Percentiles rank a stretch among this genome's conserved stretches.
phyloP scores from a whole-genome alignment of 2,797 vertebrate genomes.

The Tadarida brasiliensis region DNA sequence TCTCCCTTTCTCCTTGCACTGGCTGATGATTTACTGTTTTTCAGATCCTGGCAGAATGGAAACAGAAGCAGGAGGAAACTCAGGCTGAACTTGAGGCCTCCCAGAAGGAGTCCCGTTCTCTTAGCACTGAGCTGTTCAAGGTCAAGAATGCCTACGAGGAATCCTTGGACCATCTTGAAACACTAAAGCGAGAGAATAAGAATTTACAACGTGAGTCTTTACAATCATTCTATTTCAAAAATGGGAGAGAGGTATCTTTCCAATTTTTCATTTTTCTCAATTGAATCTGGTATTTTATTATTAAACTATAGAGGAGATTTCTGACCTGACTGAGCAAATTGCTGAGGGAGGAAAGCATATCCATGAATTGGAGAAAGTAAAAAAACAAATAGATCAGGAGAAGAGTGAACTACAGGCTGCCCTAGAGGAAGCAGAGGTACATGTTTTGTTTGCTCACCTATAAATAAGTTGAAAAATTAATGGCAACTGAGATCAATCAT shows the following conservation, averaged over 20 bases:
- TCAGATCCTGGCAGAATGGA: slow-evolving; percentile 91
- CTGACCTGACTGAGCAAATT: slow-evolving; percentile 93
- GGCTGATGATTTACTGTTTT: not conserved
- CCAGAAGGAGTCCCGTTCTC: slow-evolving; percentile 91
- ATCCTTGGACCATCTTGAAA: slow-evolving; percentile 92
- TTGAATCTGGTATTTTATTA: slow-evolving; percentile 10
- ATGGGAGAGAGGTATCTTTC: not conserved
- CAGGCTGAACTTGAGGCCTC: slow-evolving; percentile 93
- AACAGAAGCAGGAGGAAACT: slow-evolving; percentile 93
- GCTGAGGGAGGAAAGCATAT: slow-evolving; percentile 92
- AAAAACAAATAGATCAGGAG: slow-evolving; percentile 92
- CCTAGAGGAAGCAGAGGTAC: slow-evolving; percentile 94
- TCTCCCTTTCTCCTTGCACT: not conserved
- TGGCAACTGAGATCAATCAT: not conserved
- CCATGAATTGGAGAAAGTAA: slow-evolving; percentile 93
- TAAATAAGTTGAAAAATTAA: slow-evolving; percentile 36
- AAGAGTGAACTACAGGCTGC: slow-evolving; percentile 92
- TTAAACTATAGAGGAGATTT: slow-evolving; percentile 91
- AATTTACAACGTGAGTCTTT: slow-evolving; percentile 88
- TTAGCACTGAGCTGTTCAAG: slow-evolving; percentile 94
- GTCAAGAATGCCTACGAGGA: slow-evolving; percentile 94
- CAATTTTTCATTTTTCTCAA: not conserved
- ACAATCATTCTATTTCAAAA: not conserved
- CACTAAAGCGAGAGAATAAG: slow-evolving; percentile 93
- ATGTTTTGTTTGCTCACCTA: not conserved